Conservation (phyloP, 1,140 invertebrate genomes). For the Holcopasites calliopsidis region DNA sequence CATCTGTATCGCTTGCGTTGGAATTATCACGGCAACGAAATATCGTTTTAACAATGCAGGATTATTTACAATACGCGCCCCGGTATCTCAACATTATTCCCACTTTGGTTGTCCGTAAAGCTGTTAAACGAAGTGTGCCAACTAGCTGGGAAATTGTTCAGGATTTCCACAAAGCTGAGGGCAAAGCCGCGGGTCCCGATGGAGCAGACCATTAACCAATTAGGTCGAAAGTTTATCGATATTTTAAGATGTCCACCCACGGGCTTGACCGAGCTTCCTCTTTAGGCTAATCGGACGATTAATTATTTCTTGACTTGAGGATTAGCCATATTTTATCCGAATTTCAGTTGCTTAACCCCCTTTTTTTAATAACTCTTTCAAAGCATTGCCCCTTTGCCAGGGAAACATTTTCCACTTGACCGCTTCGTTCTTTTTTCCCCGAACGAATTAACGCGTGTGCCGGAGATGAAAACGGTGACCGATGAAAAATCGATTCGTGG, state of each 20-base stretch:
- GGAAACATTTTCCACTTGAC: background rate
- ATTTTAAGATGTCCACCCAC: conserved; percentile 18
- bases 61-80: conserved; percentile 4
- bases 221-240: conserved; percentile 24
- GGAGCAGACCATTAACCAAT: conserved; percentile 23
- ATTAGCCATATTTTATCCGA: background rate
- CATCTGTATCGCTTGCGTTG: background rate
- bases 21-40: background rate
- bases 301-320: background rate
- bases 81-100: background rate
- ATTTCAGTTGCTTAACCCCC: too few relatives aligned
- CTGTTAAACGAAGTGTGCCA: conserved; percentile 20
- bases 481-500: background rate
- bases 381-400: too few relatives aligned
- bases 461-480: too few relatives aligned
- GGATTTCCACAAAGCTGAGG: conserved; percentile 2
- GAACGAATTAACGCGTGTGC: background rate
- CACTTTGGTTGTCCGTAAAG: conserved; percentile 1
- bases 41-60: background rate
- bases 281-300: background rate
- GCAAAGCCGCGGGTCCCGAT: conserved; percentile 19
- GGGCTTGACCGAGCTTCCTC: background rate
- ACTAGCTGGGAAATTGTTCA: background rate
- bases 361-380: too few relatives aligned
- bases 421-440: background rate